Evolutionary conservation across 2,888 invertebrate genomes (phyloP).

Genomic region (Drosophila affinis): DNA sequence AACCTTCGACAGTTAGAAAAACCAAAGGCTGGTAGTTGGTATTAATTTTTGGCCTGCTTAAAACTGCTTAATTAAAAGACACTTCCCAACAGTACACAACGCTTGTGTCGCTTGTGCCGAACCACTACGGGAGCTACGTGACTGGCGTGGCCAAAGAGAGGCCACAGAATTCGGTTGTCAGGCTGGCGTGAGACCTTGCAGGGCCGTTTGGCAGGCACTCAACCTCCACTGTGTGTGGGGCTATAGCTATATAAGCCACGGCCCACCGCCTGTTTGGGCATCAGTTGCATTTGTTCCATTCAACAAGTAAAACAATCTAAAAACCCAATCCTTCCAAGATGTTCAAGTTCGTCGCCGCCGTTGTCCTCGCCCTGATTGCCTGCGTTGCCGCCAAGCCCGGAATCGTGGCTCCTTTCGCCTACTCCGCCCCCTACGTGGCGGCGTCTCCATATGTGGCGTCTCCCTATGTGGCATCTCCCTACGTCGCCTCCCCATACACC

Average conservation of each 20-base stretch:
- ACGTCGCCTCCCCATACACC: constrained; percentile 24
- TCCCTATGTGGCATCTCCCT: constrained; percentile 21
- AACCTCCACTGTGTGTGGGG: no score
- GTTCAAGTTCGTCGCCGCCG: constrained; percentile 74
- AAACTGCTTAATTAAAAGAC: constrained; percentile 50
- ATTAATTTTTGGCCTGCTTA: constrained; percentile 20
- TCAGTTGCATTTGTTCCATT: constrained; percentile 71
- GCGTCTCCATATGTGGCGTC: constrained; percentile 34
- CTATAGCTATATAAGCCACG: constrained; percentile 64
- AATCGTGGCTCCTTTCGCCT: constrained; percentile 79
- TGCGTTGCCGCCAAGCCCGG: constrained; percentile 81
- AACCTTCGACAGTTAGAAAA: constrained; percentile 11
- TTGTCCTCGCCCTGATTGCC: constrained; percentile 77
- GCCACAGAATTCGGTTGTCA: constrained; percentile 28
- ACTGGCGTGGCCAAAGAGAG: constrained; percentile 20
- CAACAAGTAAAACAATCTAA: constrained; percentile 42
- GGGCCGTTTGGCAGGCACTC: constrained; percentile 43
- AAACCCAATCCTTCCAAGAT: constrained; percentile 43
- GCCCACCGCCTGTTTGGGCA: constrained; percentile 38
- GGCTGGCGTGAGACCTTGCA: constrained; percentile 36
- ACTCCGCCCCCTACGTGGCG: constrained; percentile 72
- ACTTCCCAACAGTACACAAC: no score
- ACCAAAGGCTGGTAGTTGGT: constrained; percentile 1
- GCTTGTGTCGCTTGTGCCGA: no score
- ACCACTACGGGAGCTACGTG: constrained; percentile 37